A percentile compares a stretch with the other conserved stretches of the same genome.
These are phyloP conservation scores for Sturnira hondurensis DNA, from an alignment of 2,113 vertebrate species.

Conservation along the genomic window DNA sequence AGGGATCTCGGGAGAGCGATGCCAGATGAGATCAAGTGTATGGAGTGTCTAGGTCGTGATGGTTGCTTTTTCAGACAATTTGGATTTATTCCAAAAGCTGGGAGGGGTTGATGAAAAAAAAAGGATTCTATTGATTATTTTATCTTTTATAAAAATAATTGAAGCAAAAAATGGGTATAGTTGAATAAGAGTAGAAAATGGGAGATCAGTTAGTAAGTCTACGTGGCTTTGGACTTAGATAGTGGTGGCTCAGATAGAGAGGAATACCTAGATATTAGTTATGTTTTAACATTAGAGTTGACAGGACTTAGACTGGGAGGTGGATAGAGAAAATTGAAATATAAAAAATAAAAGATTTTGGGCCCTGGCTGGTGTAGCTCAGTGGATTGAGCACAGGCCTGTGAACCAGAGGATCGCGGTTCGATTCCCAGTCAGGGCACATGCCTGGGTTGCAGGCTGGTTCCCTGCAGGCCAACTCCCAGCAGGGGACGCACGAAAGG, in stretches of 20 bases:
- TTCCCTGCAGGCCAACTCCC: no score
- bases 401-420: no score
- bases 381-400: no score
- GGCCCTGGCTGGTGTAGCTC: no score
- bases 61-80: background rate
- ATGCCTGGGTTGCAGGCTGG: no score
- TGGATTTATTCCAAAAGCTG: background rate
- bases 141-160: background rate
- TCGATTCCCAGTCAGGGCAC: no score
- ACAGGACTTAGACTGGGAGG: background rate
- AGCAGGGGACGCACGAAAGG: no score
- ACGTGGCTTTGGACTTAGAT: background rate
- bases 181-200: conserved; percentile 3
- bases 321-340: background rate
- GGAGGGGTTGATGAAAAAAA: background rate
- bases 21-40: background rate
- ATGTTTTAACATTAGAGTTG: background rate
- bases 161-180: background rate
- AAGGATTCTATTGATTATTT: background rate
- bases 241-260: background rate
- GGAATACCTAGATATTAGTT: background rate
- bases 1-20: background rate
- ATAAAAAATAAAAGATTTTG: background rate
- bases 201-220: background rate
- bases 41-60: background rate